Evolutionary conservation across 2,888 invertebrate genomes (phyloP), one percentile per base, ranked within the genome.

Genomic region (Tolmerus cingulatus): DNA sequence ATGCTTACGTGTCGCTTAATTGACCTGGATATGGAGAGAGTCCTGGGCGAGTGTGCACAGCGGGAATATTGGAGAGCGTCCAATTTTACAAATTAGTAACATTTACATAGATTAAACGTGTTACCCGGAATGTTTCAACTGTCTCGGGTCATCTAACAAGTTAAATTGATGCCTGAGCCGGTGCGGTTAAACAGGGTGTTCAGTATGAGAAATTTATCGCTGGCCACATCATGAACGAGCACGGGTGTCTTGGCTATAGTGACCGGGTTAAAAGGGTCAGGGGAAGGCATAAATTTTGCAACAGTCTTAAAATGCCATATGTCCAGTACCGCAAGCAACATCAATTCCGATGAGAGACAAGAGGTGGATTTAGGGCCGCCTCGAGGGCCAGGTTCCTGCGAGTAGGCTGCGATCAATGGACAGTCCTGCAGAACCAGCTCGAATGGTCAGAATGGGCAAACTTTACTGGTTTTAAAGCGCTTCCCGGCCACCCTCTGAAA

Each of bases 91-190:
- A 85, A 85, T 85, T 85, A 85, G 85, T 85, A 16, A 74, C 85
- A 85, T 85, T 85, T 85, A 85, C 85, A 85, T 85, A 74, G 85
- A 85, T 85, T 85, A 85, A 85, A 85, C 85, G 85, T 85, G 85
- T 85, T 85, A 74, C 43, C 46, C 74, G 46, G 46, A 74, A 85
- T 74, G 74, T 74, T 85, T 85, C 74, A 85, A 43, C 74, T 74
- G 85, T 74, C 85, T n/a, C 74, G 57, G 85, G 85, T 74, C 74
- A 30, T 85, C 74, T 74, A 85, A 74, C 85, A 85, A 74, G 85
- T 74, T 85, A 74, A 85, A 85, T 85, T 74, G 74, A 85, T 85
- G 85, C 74, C 85, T 85, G 85, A 85, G 85, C 51, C 74, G 34
- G 43, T 85, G 74, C 37, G 85, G 74, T 74, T 74, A 74, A 85